phyloP scores from a whole-genome alignment of 2,888 invertebrate genomes.

The Agonopterix arenella region DNA sequence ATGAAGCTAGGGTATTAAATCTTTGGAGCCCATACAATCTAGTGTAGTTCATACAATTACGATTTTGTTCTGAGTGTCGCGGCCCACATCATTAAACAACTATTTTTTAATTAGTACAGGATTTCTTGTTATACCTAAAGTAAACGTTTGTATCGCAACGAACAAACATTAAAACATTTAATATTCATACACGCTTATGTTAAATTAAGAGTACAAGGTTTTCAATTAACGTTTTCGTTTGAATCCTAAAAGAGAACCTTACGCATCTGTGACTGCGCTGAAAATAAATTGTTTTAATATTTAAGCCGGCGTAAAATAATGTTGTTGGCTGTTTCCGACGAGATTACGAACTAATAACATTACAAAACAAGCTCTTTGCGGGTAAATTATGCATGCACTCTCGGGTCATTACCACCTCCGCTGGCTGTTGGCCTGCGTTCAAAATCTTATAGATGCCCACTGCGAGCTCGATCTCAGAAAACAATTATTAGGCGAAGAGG shows the following conservation, averaged over 20 bases:
- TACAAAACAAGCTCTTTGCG: conserved; percentile 71
- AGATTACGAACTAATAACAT: conserved; percentile 76
- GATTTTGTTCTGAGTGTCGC: too few relatives aligned
- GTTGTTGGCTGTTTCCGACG: conserved; percentile 66
- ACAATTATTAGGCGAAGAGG: conserved; percentile 2
- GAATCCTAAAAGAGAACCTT: conserved; percentile 25
- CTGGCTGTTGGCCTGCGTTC: conserved; percentile 46
- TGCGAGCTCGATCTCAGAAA: conserved; percentile 21
- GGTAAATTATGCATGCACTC: conserved; percentile 75
- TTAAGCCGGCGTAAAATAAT: conserved; percentile 62
- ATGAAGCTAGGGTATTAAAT: too few relatives aligned
- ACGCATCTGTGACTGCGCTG: conserved; percentile 39
- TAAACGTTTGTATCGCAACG: too few relatives aligned
- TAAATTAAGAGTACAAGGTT: conserved; percentile 12
- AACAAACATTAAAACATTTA: background rate
- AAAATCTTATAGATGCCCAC: conserved; percentile 52
- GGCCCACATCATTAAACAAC: too few relatives aligned
- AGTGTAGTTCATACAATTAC: too few relatives aligned
- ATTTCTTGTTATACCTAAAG: too few relatives aligned
- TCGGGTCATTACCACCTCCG: conserved; percentile 68
- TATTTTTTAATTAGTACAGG: too few relatives aligned
- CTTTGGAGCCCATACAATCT: too few relatives aligned
- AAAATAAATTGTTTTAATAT: conserved; percentile 73
- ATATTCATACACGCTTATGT: background rate
- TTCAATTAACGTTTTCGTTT: conserved; percentile 23